A percentile compares a stretch with the other conserved stretches of the same genome.
Evolutionary conservation across 2,797 vertebrate genomes (phyloP).

Genomic region (Microchirus variegatus): DNA sequence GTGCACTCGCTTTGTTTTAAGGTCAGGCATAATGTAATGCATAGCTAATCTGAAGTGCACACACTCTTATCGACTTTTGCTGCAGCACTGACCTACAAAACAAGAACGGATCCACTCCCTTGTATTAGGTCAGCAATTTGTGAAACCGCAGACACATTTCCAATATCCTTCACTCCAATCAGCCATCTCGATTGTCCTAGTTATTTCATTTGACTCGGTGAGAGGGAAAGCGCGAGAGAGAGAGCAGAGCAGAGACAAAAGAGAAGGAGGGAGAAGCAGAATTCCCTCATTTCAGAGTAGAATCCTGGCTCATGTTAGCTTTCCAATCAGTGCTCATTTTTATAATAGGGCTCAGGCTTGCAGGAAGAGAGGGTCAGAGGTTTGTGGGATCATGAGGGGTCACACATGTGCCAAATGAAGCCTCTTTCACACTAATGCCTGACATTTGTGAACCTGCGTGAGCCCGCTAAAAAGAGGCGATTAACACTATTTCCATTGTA

Average conservation of each 20-base stretch:
- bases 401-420: conserved; percentile 54
- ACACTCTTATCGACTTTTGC: conserved; percentile 60
- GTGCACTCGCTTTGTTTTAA: conserved; percentile 57
- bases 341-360: conserved; percentile 62
- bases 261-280: conserved; percentile 44
- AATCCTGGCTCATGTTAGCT: conserved; percentile 61
- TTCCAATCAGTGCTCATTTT: conserved; percentile 57
- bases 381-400: conserved; percentile 34
- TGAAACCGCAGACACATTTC: conserved; percentile 72
- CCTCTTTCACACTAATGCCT: not conserved
- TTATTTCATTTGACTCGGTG: conserved; percentile 67
- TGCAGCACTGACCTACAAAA: conserved; percentile 73
- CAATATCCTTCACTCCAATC: conserved; percentile 72
- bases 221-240: conserved; percentile 45
- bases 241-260: conserved; percentile 40
- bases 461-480: not conserved
- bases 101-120: conserved; percentile 58
- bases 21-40: conserved; percentile 66
- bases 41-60: conserved; percentile 60
- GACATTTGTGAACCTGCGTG: conserved; percentile 3
- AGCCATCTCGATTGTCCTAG: conserved; percentile 71
- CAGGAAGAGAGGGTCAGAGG: conserved; percentile 61
- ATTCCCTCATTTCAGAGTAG: conserved; percentile 51
- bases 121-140: conserved; percentile 75
- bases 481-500: too few species aligned